Percentiles rank a stretch among this genome's conserved stretches.
These are phyloP conservation scores for Turdus rufiventris DNA, from an alignment of 2,113 vertebrate species.

Conservation along the genomic window DNA sequence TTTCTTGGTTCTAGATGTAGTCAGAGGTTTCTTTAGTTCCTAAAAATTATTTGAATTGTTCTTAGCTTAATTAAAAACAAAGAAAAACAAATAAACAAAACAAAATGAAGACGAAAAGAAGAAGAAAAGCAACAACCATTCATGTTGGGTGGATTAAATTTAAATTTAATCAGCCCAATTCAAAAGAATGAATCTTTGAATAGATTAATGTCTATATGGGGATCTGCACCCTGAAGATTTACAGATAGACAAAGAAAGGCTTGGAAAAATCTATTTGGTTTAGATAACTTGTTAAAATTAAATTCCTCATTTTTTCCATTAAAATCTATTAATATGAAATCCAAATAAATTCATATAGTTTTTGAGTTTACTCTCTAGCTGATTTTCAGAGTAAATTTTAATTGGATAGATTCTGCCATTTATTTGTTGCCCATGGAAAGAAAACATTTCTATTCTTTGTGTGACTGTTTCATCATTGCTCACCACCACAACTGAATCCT, in stretches of 20 bases:
- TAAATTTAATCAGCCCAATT: not conserved
- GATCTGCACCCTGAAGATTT: not conserved
- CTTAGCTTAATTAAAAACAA: not conserved
- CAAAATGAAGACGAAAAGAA: fast-evolving
- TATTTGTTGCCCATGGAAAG: not conserved
- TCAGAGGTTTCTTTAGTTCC: fast-evolving
- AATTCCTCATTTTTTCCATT: not conserved
- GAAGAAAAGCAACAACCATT: fast-evolving
- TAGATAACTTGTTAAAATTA: not conserved
- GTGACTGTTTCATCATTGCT: not conserved
- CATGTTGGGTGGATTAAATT: not conserved
- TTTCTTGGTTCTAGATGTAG: not conserved
- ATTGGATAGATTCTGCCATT: not conserved
- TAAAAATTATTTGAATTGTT: not conserved
- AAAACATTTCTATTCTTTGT: fast-evolving
- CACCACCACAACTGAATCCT: not conserved
- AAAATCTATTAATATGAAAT: not conserved
- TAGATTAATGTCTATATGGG: not conserved
- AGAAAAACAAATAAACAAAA: not conserved
- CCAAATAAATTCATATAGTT: not conserved
- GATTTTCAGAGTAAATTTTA: not conserved
- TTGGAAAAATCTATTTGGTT: slow-evolving; percentile 1
- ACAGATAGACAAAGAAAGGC: not conserved
- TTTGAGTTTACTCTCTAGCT: not conserved
- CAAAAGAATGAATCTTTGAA: not conserved